A percentile compares a stretch with the other conserved stretches of the same genome.
These are phyloP conservation scores for Sturmia bella DNA, from an alignment of 2,888 invertebrate species.

Conservation along the genomic window DNA sequence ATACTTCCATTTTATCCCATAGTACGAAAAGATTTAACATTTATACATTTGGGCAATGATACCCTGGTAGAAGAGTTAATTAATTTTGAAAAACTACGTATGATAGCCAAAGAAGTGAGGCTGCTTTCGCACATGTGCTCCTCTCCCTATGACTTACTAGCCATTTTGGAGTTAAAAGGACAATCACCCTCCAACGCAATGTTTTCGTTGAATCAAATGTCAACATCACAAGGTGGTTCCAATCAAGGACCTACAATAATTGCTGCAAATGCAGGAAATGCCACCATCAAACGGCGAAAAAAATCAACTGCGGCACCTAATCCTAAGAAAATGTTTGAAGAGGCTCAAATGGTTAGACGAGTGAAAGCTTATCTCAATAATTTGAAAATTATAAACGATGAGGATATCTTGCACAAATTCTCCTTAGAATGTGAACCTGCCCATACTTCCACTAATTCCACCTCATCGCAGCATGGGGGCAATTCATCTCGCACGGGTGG, in stretches of 20 bases:
- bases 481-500: slow-evolving; percentile 74
- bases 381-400: slow-evolving; percentile 93
- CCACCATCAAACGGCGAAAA: slow-evolving; percentile 94
- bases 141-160: slow-evolving; percentile 93
- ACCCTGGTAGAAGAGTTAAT: slow-evolving; percentile 93
- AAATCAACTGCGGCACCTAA: slow-evolving; percentile 95
- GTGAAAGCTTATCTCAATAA: slow-evolving; percentile 97
- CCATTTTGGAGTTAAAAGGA: slow-evolving; percentile 92
- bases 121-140: slow-evolving; percentile 97
- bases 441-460: slow-evolving; percentile 77
- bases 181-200: slow-evolving; percentile 94
- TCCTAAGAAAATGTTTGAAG: slow-evolving; percentile 99
- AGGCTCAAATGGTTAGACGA: slow-evolving; percentile 98
- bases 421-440: slow-evolving; percentile 93
- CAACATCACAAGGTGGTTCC: slow-evolving; percentile 84
- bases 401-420: slow-evolving; percentile 92
- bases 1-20: slow-evolving; percentile 95
- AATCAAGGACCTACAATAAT: slow-evolving; percentile 72
- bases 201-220: slow-evolving; percentile 93
- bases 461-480: slow-evolving; percentile 73
- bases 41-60: slow-evolving; percentile 98
- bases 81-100: slow-evolving; percentile 98
- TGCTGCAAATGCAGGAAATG: slow-evolving; percentile 85
- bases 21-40: slow-evolving; percentile 97
- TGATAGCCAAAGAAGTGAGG: slow-evolving; percentile 98